Percentiles rank a stretch among this genome's conserved stretches.
Conservation (phyloP, 2,888 invertebrate genomes). For the Oscheius sp. region DNA sequence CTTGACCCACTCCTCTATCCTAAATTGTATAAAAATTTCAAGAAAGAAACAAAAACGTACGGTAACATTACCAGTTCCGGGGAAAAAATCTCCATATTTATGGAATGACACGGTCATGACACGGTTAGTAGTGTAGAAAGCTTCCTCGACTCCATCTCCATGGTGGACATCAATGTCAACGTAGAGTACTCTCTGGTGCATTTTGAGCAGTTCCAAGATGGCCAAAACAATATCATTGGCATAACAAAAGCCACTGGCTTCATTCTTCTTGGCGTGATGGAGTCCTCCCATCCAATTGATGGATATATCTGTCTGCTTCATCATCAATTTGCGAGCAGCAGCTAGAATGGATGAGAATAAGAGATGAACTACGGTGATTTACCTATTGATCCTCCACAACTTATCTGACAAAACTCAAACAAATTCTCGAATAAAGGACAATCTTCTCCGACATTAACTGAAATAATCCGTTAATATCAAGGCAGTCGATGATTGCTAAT, state of each 20-base stretch:
- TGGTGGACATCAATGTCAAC: conserved; percentile 99
- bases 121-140: conserved; percentile 89
- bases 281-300: conserved; percentile 99
- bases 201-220: conserved; percentile 91
- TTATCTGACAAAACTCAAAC: conserved; percentile 97
- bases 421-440: conserved; percentile 99
- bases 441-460: conserved; percentile 81
- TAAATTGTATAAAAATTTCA: conserved; percentile 17
- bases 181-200: conserved; percentile 82
- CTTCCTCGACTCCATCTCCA: conserved; percentile 95
- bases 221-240: conserved; percentile 98
- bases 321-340: conserved; percentile 96
- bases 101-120: conserved; percentile 99
- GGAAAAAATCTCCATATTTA: conserved; percentile 99
- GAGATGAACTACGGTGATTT: too few relatives aligned
- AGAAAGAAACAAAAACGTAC: conserved; percentile 24
- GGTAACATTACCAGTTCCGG: conserved; percentile 85
- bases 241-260: conserved; percentile 92
- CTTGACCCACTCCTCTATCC: conserved; percentile 80
- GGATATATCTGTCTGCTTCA: conserved; percentile 96
- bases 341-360: too few relatives aligned
- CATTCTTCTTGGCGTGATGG: conserved; percentile 97
- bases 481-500: too few relatives aligned
- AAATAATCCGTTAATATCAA: conserved; percentile 35
- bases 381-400: conserved; percentile 98